phyloP scores from a whole-genome alignment of 2,888 invertebrate genomes.

The Ditylenchus weischeri region DNA sequence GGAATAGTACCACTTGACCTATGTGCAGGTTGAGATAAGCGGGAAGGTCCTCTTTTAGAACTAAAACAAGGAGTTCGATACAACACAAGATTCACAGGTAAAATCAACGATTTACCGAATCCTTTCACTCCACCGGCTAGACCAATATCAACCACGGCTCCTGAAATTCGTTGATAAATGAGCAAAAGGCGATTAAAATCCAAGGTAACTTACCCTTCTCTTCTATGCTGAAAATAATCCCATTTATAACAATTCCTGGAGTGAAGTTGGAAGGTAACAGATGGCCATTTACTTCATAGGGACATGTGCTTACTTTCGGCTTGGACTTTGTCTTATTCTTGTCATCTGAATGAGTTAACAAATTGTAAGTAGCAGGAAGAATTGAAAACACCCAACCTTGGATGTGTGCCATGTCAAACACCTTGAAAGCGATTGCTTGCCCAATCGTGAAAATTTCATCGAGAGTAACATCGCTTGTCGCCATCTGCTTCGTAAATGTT shows the following conservation, averaged over 20 bases:
- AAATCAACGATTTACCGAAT: no score
- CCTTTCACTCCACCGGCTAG: constrained; percentile 38
- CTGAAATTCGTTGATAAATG: no score
- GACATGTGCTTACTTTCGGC: constrained; percentile 34
- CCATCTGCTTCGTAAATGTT: constrained; percentile 24
- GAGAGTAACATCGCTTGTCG: constrained; percentile 29
- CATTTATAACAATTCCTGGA: constrained; percentile 45
- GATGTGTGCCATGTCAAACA: constrained; percentile 11
- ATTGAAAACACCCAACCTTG: constrained; percentile 8
- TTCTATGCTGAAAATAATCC: constrained; percentile 48
- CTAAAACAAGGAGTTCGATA: no score
- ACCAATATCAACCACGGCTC: constrained; percentile 52
- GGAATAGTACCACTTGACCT: constrained; percentile 48
- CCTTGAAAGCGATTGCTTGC: constrained; percentile 47
- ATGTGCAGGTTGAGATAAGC: constrained; percentile 27
- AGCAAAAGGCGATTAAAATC: background rate
- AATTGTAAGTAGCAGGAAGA: background rate
- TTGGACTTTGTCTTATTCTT: constrained; percentile 26
- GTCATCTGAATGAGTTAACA: background rate
- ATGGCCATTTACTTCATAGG: constrained; percentile 44
- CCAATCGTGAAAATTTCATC: constrained; percentile 51
- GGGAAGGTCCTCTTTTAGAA: no score
- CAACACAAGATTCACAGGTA: no score
- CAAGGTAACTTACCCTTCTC: constrained; percentile 54
- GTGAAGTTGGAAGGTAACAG: constrained; percentile 40